Evolutionary conservation across 2,797 vertebrate species (phyloP), one percentile per base, ranked within the genome.

Genomic region (Allobates femoralis): DNA sequence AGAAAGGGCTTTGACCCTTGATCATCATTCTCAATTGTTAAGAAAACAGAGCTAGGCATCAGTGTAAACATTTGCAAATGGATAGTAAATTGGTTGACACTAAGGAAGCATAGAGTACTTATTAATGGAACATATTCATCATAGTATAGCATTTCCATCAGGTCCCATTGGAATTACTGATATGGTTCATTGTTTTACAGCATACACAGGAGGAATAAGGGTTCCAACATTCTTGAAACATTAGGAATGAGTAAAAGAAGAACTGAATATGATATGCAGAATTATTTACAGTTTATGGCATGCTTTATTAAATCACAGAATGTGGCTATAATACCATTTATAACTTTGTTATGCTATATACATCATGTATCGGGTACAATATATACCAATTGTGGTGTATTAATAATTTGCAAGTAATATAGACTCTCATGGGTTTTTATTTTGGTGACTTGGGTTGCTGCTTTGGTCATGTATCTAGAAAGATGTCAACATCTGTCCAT

Each of bases 11-110:
- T 83, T 87, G 85, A 87, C 85, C 85, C 85, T 46, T 87, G 73
- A 26, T 87, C 79, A 34, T 82, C 74, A 55, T 87, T 87, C 74
- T 78, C 71, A 46, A 51, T 87, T 78, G 80, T 87, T 83, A 86
- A 64, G 85, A 86, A 86, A 86, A 87, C 85, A 87, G 62, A 87
- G 81, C 80, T 79, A 78, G 71, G 64, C 85, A 87, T 83, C 62
- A 83, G 79, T 83, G 81, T 87, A 87, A 87, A 87, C 85, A 87
- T 83, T 83, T 83, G 85, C 85, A 87, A 87, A 87, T 87, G 85
- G 85, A 87, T 83, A 78, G 74, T 78, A 87, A 87, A 87, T 87
- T 87, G 85, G 85, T 79, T 87, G 85, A 87, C 80, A 83, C 74
- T 53, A 87, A 78, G 80, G 73, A 83, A 87, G 85, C 73, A 50